A percentile compares a stretch with the other conserved stretches of the same genome.
Conservation (phyloP, 2,888 invertebrate genomes). For the Calliopum simillimum region DNA sequence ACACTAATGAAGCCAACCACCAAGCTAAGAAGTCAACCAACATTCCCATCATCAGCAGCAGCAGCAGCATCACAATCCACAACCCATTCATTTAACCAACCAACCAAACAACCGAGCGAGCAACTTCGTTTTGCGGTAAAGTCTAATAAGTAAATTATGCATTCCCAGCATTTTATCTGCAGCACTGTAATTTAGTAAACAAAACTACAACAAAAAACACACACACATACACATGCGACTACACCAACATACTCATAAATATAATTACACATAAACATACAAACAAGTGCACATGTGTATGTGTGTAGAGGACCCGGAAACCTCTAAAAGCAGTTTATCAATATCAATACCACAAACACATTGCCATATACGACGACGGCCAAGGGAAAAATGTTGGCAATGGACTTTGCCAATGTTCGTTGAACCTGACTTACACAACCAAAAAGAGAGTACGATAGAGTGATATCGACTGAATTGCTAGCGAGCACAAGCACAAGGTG, state of each 20-base stretch:
- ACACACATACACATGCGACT: background rate
- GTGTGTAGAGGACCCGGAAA: background rate
- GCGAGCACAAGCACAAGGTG: no score
- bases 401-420: slow-evolving; percentile 19
- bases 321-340: slow-evolving; percentile 14
- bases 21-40: no score
- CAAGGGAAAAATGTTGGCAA: slow-evolving; percentile 4
- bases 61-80: no score
- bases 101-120: background rate
- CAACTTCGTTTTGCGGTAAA: background rate
- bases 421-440: slow-evolving; percentile 2
- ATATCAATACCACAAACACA: slow-evolving; percentile 16
- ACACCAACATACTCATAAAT: background rate
- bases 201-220: background rate
- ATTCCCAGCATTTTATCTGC: slow-evolving; percentile 18
- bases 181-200: slow-evolving; percentile 15
- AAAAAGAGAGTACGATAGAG: no score
- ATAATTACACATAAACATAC: background rate
- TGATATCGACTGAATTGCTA: no score
- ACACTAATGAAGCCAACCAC: no score
- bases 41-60: no score
- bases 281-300: no score
- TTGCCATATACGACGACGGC: background rate
- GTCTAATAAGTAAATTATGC: slow-evolving; percentile 21
- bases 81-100: background rate